phyloP scores from a whole-genome alignment of 2,113 vertebrate genomes.

The Syngnathus floridae region DNA sequence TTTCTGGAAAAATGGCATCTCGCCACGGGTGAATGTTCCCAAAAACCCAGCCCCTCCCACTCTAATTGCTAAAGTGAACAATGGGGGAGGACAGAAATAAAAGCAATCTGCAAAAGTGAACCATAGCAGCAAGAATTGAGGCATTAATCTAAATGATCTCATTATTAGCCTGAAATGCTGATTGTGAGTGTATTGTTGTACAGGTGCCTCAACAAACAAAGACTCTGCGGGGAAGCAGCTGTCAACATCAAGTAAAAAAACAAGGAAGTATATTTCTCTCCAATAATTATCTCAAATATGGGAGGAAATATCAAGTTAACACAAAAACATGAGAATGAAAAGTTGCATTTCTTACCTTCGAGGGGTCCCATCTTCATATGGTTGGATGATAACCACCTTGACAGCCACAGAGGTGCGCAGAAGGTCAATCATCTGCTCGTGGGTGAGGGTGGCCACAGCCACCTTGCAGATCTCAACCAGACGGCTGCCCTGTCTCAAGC shows the following conservation, averaged over 20 bases:
- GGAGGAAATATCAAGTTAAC: constrained; percentile 49
- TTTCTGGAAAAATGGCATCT: constrained; percentile 19
- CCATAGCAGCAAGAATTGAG: constrained; percentile 38
- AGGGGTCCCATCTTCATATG: constrained; percentile 86
- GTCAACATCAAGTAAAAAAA: constrained; percentile 35
- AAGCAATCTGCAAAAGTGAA: constrained; percentile 54
- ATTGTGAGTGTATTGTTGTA: constrained; percentile 46
- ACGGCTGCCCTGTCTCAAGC: constrained; percentile 89
- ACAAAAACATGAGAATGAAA: constrained; percentile 13
- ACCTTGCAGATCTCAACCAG: constrained; percentile 97
- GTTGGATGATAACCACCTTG: constrained; percentile 94
- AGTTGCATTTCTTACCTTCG: constrained; percentile 73
- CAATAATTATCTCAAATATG: constrained; percentile 40
- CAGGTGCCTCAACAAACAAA: constrained; percentile 29
- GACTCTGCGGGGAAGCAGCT: constrained; percentile 43
- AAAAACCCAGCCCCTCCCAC: constrained; percentile 33
- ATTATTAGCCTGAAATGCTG: constrained; percentile 62
- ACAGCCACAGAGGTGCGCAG: constrained; percentile 87
- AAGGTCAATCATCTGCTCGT: constrained; percentile 97
- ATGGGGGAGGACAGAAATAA: constrained; percentile 34
- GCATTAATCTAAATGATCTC: constrained; percentile 61
- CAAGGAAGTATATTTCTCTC: constrained; percentile 40
- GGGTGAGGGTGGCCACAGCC: constrained; percentile 89
- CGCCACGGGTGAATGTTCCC: constrained; percentile 24
- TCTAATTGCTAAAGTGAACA: constrained; percentile 41